phyloP scores from a whole-genome alignment of 2,113 vertebrate genomes.

The Psittacula cyanocephala region DNA sequence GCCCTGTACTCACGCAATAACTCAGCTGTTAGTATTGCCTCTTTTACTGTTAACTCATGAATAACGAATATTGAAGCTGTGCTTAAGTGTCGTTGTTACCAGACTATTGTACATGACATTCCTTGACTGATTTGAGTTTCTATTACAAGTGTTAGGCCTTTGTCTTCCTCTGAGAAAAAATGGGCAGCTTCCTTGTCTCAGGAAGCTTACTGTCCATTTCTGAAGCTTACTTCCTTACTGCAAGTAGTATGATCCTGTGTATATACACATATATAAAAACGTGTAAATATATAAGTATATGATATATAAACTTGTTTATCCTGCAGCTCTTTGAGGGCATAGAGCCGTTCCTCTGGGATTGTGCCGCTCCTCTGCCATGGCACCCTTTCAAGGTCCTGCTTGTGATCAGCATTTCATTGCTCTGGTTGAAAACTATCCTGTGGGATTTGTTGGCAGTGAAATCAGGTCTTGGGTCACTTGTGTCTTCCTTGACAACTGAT shows the following conservation, averaged over 20 bases:
- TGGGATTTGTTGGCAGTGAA: not conserved
- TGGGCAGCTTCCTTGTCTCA: not conserved
- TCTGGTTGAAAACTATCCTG: not conserved
- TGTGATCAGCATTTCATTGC: not conserved
- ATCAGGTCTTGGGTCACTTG: not conserved
- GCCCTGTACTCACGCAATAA: not conserved
- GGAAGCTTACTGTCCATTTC: not conserved
- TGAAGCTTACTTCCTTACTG: not conserved
- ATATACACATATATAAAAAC: not conserved
- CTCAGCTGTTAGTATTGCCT: not conserved
- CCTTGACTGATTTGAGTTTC: not conserved
- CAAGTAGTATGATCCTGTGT: not conserved
- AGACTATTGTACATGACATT: not conserved
- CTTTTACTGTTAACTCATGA: not conserved
- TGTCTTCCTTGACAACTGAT: not conserved
- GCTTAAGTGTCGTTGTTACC: fast-evolving
- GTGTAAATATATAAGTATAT: too few species aligned
- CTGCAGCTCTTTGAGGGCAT: not conserved
- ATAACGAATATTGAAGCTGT: not conserved
- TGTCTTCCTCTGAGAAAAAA: not conserved
- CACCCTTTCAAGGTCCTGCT: not conserved
- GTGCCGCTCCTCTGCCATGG: not conserved
- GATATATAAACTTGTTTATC: not conserved
- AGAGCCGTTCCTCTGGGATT: not conserved
- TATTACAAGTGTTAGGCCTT: not conserved